phyloP scores from a whole-genome alignment of 2,888 invertebrate species.

The Deilephila elpenor region DNA sequence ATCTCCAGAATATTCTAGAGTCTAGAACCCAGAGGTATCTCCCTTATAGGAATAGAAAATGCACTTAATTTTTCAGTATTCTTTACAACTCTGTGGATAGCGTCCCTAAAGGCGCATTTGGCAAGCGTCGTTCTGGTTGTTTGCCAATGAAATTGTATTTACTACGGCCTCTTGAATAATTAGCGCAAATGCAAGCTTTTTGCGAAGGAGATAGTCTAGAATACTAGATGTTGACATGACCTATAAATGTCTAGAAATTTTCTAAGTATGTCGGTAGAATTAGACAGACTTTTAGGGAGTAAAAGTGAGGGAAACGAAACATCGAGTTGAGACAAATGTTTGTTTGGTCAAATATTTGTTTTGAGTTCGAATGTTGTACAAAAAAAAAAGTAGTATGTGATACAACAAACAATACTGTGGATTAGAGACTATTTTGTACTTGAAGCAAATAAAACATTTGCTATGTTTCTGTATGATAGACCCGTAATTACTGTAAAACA shows the following conservation, averaged over 20 bases:
- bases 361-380: not conserved
- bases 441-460: no score
- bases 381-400: no score
- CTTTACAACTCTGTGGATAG: slow-evolving; percentile 6
- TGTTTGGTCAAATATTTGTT: not conserved
- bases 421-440: no score
- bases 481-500: no score
- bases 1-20: not conserved
- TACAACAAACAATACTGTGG: no score
- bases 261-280: no score
- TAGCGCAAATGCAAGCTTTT: slow-evolving; percentile 28
- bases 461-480: no score
- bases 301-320: not conserved
- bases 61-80: slow-evolving; percentile 9
- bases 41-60: not conserved
- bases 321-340: not conserved
- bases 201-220: not conserved
- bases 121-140: slow-evolving; percentile 25
- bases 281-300: no score
- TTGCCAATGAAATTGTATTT: slow-evolving; percentile 31
- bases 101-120: slow-evolving; percentile 29
- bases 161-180: slow-evolving; percentile 31
- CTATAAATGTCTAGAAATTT: not conserved
- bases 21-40: not conserved
- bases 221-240: slow-evolving; percentile 7